These are phyloP conservation scores for Gymnocheta viridis DNA, from an alignment of 2,888 invertebrate genomes.

Conservation along the genomic window DNA sequence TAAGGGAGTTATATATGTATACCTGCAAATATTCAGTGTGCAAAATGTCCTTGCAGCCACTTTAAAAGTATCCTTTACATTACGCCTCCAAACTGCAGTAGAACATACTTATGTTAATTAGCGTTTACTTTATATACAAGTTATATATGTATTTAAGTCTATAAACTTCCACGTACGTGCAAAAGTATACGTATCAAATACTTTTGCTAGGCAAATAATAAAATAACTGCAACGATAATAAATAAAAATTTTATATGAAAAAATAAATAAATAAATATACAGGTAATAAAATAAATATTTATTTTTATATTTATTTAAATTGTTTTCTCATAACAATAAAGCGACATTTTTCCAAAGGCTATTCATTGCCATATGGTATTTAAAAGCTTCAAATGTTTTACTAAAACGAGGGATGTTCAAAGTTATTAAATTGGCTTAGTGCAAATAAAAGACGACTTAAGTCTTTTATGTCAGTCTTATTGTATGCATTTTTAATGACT, in stretches of 20 bases:
- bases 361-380: slow-evolving; percentile 4
- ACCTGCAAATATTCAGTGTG: background rate
- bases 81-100: background rate
- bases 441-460: too few species aligned
- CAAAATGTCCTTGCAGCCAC: background rate
- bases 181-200: background rate
- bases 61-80: slow-evolving; percentile 11
- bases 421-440: background rate
- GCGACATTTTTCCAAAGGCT: slow-evolving; percentile 23
- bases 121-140: slow-evolving; percentile 18
- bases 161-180: background rate
- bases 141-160: slow-evolving; percentile 7
- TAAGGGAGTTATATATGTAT: background rate
- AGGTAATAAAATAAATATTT: background rate
- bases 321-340: slow-evolving; percentile 25
- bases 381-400: background rate
- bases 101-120: slow-evolving; percentile 12
- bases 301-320: slow-evolving; percentile 41
- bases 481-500: too few species aligned
- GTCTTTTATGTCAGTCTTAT: too few species aligned
- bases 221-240: slow-evolving; percentile 40
- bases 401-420: background rate
- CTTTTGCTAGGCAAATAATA: slow-evolving; percentile 14
- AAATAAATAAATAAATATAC: slow-evolving; percentile 19
- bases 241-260: slow-evolving; percentile 16